Conservation (phyloP, 2,113 vertebrate genomes). For the Bufo bufo region DNA sequence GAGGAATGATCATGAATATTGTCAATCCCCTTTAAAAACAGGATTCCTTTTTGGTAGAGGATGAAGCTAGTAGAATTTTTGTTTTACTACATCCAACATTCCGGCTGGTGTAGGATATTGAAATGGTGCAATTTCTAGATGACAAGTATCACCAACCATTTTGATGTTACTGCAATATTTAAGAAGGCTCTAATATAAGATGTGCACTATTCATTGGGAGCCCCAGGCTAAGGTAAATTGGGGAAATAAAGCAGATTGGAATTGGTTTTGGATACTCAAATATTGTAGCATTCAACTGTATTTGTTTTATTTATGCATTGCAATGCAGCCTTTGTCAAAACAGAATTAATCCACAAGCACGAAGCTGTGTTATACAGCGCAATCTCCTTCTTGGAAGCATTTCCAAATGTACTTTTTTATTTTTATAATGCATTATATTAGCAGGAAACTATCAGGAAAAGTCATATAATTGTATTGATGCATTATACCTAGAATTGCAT, state of each 20-base stretch:
- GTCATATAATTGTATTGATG: conserved; percentile 2
- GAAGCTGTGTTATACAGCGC: not conserved
- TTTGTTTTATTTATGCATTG: conserved; percentile 10
- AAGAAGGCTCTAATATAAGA: not conserved
- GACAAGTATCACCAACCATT: not conserved
- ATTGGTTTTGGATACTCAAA: conserved; percentile 30
- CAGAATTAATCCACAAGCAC: not conserved
- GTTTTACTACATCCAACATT: not conserved
- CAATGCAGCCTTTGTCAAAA: not conserved
- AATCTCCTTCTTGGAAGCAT: conserved; percentile 6
- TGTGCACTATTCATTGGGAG: not conserved
- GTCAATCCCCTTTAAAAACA: not conserved
- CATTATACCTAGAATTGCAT: not conserved
- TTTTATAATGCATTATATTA: conserved; percentile 9
- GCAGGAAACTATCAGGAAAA: not conserved
- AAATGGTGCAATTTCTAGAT: conserved; percentile 4
- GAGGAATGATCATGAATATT: no score
- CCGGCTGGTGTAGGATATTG: not conserved
- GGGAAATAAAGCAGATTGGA: conserved; percentile 7
- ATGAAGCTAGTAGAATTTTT: not conserved
- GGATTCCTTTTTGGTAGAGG: not conserved
- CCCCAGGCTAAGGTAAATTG: conserved; percentile 7
- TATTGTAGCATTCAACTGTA: conserved; percentile 9
- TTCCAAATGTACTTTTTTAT: not conserved
- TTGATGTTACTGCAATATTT: conserved; percentile 7